Evolutionary conservation across 2,797 vertebrate genomes (phyloP).

Genomic region (Typhlichthys subterraneus): DNA sequence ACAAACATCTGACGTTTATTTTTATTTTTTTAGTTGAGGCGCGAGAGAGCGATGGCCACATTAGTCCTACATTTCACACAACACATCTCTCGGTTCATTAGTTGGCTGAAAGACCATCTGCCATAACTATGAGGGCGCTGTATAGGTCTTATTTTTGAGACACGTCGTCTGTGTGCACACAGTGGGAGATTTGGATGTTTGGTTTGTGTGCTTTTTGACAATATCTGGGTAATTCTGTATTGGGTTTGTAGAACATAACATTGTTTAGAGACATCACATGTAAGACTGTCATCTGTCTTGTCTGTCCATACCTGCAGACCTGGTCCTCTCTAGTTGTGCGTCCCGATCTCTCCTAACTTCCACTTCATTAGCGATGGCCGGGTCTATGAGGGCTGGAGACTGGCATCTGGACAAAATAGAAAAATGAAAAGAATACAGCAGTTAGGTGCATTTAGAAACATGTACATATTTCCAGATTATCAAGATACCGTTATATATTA

Average conservation of each 20-base stretch:
- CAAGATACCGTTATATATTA: too few relatives aligned
- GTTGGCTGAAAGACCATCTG: too few relatives aligned
- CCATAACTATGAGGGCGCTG: too few relatives aligned
- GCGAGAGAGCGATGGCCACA: neutral
- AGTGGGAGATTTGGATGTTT: too few relatives aligned
- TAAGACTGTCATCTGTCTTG: neutral
- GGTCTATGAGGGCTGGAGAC: conserved; percentile 82
- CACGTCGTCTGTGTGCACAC: too few relatives aligned
- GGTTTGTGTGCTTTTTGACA: too few relatives aligned
- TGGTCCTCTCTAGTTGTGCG: conserved; percentile 73
- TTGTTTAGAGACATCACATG: neutral
- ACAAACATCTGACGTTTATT: too few relatives aligned
- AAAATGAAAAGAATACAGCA: neutral
- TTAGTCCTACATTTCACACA: too few relatives aligned
- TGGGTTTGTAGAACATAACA: neutral
- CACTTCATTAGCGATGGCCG: conserved; percentile 73
- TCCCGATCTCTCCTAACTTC: conserved; percentile 68
- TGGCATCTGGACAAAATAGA: conserved; percentile 70
- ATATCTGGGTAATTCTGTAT: too few relatives aligned
- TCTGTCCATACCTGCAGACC: conserved; percentile 50
- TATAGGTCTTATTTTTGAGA: too few relatives aligned
- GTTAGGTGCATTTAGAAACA: neutral
- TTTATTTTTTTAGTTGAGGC: neutral
- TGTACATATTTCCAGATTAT: neutral
- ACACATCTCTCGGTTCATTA: too few relatives aligned